Evolutionary conservation across 2,888 invertebrate species (phyloP).

Genomic region (Mimumesa dahlbomi): DNA sequence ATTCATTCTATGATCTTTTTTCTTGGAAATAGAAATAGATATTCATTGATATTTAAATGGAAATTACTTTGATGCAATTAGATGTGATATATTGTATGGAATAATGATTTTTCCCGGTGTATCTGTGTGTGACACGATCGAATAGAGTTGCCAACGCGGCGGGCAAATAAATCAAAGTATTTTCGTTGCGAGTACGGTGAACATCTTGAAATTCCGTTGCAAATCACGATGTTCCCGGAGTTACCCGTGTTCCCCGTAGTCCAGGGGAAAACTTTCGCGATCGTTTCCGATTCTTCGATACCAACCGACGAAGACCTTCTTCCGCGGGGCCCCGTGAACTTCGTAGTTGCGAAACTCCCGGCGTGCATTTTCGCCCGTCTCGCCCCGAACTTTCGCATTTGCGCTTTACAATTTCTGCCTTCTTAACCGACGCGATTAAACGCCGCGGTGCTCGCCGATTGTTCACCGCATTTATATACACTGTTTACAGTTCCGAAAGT

Average conservation of each 20-base stretch:
- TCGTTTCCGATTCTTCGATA: slow-evolving; percentile 28
- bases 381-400: background rate
- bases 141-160: too few species aligned
- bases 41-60: too few species aligned
- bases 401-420: slow-evolving; percentile 3
- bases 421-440: slow-evolving; percentile 7
- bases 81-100: too few species aligned
- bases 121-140: too few species aligned
- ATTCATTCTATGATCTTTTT: too few species aligned
- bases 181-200: background rate
- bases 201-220: background rate
- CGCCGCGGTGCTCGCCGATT: background rate
- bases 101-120: too few species aligned
- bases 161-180: too few species aligned
- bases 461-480: background rate
- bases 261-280: slow-evolving; percentile 7
- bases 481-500: too few species aligned
- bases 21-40: too few species aligned
- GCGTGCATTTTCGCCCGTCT: background rate
- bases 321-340: slow-evolving; percentile 7
- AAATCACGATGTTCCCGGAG: slow-evolving; percentile 4
- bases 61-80: too few species aligned
- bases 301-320: background rate
- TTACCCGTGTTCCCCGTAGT: background rate
- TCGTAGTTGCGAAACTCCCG: background rate